Evolutionary conservation across 2,888 invertebrate genomes (phyloP).

Genomic region (Lithophane socia): DNA sequence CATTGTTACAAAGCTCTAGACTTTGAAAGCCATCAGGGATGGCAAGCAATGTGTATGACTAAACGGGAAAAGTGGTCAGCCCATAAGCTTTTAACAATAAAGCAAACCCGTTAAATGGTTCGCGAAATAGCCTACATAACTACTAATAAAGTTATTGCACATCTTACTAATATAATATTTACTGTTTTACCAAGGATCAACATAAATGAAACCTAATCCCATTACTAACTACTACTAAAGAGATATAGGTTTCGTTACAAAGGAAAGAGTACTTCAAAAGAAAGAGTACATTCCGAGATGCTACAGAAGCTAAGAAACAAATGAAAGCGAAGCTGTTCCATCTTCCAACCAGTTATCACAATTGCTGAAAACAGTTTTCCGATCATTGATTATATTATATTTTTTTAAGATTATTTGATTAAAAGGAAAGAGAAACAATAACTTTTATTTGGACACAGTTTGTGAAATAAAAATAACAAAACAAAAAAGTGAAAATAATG

Average conservation of each 20-base stretch:
- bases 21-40: conserved; percentile 13
- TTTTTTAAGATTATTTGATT: neutral
- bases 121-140: neutral
- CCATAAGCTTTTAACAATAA: neutral
- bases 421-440: too few species aligned
- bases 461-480: too few species aligned
- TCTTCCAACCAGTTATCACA: neutral
- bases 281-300: too few species aligned
- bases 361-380: neutral
- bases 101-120: neutral
- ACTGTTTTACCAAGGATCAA: neutral
- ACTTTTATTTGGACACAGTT: too few species aligned
- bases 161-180: neutral
- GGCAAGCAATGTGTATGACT: neutral
- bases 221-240: neutral
- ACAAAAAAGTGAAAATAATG: too few species aligned
- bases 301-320: neutral
- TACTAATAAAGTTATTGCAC: neutral
- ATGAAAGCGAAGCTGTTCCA: too few species aligned
- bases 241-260: neutral
- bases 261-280: neutral
- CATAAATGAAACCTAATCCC: neutral
- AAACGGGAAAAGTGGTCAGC: too few species aligned
- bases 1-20: conserved; percentile 12
- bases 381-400: neutral